A percentile compares a stretch with the other conserved stretches of the same genome.
Conservation (phyloP, 1,140 invertebrate genomes). For the Papilio aristodemus region DNA sequence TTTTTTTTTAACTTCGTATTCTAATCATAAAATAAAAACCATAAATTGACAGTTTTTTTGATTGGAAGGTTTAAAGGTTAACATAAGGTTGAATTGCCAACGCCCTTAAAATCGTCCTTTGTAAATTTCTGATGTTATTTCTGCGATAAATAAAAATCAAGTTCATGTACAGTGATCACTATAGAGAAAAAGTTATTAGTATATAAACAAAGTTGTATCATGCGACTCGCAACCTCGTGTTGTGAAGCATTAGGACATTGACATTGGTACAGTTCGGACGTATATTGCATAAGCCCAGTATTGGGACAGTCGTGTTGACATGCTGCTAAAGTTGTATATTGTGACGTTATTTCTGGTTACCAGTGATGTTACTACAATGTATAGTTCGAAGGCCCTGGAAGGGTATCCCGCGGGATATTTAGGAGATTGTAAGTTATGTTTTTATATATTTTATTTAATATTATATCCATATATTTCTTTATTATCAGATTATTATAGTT, state of each 20-base stretch:
- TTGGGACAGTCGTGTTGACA: not conserved
- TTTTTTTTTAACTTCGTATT: too few species aligned
- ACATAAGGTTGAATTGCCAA: too few species aligned
- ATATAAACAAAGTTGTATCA: not conserved
- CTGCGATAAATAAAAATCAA: too few species aligned
- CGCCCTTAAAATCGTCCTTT: too few species aligned
- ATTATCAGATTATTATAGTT: too few species aligned
- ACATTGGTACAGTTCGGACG: slow-evolving; percentile 40
- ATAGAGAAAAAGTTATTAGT: not conserved
- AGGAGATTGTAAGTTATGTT: slow-evolving; percentile 56
- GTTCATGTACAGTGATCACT: too few species aligned
- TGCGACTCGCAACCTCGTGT: not conserved
- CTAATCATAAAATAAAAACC: too few species aligned
- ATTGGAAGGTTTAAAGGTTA: too few species aligned
- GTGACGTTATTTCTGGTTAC: slow-evolving; percentile 18
- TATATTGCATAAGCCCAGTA: not conserved
- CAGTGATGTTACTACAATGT: slow-evolving; percentile 38
- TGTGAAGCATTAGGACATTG: slow-evolving; percentile 39
- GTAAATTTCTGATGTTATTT: too few species aligned
- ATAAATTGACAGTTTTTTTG: too few species aligned
- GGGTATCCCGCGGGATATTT: slow-evolving; percentile 55
- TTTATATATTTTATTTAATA: not conserved
- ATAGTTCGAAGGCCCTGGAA: slow-evolving; percentile 52
- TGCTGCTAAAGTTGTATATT: not conserved
- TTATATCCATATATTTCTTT: too few species aligned